Base-by-base conservation (phyloP, 2,888 invertebrate genomes). In the Drosophila anomalata region DNA sequence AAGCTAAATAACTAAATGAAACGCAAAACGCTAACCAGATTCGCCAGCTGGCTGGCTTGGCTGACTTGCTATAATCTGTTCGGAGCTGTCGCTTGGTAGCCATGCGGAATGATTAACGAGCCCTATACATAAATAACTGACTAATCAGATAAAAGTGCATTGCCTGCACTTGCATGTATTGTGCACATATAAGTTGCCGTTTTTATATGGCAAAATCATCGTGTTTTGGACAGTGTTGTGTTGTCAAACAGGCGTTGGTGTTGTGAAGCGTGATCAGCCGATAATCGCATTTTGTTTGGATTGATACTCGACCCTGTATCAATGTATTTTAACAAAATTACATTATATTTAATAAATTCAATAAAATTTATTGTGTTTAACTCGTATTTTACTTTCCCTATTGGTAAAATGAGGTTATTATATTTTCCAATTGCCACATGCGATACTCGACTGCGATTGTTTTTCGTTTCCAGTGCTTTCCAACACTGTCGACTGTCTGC, bases 201-300 rank as follows among this genome's bases (percentile, higher is more conserved):
- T 83, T 80, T 20, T 68, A 83, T 76, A 78, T 80, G 81, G 77
- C 73, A 81, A 73, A 76, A 78, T 84, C 76, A 81, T 83, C 78
- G 74, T 71, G 79, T 74, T 78, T 79, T 72, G 31, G 11, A 12
- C 47, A 71, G 73, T 78, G 85, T 75, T 77, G 84, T 77, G 83
- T 80, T 82, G 78, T 74, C 61, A 60, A 63, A 52, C 29, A 8
- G 22, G 4, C n/a, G 46, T 44, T 7, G 24, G 74, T 68, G 62
- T 59, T 74, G 82, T 60, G 73, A 46, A 65, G 59, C 22, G 70
- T 41, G 24, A 26, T 5, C 39, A 53, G 62, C 47, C 52, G 31
- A 62, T 52, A 65, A 17, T 31, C 33, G 58, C 48, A 24, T 33
- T 31, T 33, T 67, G 79, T 69, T 63, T 62, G 50, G 41, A 4